A percentile compares a stretch with the other conserved stretches of the same genome.
Conservation (phyloP, 2,888 invertebrate species). For the Acleris cristana region DNA sequence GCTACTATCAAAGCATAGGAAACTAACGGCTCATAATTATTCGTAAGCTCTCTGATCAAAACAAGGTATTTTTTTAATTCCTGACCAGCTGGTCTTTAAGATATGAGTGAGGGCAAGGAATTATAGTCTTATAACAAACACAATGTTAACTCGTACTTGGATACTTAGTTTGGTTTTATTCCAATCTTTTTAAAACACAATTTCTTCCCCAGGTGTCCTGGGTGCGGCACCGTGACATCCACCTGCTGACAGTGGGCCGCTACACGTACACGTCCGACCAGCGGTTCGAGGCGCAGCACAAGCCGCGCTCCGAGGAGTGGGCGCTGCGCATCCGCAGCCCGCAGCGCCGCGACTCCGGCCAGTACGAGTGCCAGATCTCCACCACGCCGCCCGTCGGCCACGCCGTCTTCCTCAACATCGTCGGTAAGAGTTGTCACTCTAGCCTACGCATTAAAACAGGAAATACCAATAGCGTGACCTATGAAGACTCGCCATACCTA, state of each 20-base stretch:
- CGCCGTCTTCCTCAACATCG: slow-evolving; percentile 89
- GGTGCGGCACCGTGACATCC: slow-evolving; percentile 95
- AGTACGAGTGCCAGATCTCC: slow-evolving; percentile 94
- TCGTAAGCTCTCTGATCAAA: no score
- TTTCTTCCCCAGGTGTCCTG: slow-evolving; percentile 89
- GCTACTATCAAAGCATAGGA: no score
- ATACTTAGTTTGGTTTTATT: no score
- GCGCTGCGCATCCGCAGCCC: slow-evolving; percentile 86
- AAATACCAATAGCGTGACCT: no score
- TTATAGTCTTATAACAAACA: no score
- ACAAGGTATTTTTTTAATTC: no score
- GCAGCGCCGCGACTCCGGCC: slow-evolving; percentile 93
- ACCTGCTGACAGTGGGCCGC: slow-evolving; percentile 93
- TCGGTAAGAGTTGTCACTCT: slow-evolving; percentile 85
- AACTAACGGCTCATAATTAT: no score
- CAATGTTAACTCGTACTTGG: no score
- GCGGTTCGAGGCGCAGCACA: slow-evolving; percentile 91
- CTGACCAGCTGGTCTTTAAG: no score
- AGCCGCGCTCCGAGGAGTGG: slow-evolving; percentile 95
- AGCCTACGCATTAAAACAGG: neutral
- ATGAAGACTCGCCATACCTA: no score
- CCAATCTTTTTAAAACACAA: neutral
- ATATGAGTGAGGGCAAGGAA: no score
- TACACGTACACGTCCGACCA: slow-evolving; percentile 94
- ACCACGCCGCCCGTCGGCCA: slow-evolving; percentile 93